These are phyloP conservation scores for Sminthurinus aureus DNA, from an alignment of 2,888 invertebrate species.

Conservation along the genomic window DNA sequence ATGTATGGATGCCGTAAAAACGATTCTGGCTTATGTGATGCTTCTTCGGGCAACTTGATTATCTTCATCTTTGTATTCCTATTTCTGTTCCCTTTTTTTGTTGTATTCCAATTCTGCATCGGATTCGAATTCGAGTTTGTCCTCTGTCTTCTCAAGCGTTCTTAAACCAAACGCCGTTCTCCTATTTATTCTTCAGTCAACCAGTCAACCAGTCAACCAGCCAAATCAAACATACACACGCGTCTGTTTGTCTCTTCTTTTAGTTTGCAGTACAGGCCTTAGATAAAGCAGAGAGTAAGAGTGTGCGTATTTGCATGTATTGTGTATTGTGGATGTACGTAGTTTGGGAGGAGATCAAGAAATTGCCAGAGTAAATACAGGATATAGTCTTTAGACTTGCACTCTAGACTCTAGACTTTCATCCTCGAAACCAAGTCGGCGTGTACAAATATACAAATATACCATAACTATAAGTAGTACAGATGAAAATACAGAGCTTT, in stretches of 20 bases:
- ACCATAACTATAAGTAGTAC: too few species aligned
- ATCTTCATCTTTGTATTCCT: neutral
- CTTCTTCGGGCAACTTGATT: conserved; percentile 23
- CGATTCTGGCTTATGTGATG: conserved; percentile 37
- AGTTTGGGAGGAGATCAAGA: neutral
- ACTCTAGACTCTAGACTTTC: too few species aligned
- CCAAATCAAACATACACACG: too few species aligned
- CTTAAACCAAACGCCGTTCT: conserved; percentile 14
- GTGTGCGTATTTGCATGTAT: neutral
- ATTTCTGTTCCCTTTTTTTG: too few species aligned
- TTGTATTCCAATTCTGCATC: neutral
- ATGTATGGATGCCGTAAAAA: conserved; percentile 41
- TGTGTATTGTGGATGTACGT: too few species aligned
- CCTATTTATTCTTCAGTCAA: conserved; percentile 13
- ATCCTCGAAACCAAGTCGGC: too few species aligned
- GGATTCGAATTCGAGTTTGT: neutral
- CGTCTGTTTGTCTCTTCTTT: neutral
- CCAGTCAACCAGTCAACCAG: too few species aligned
- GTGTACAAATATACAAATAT: too few species aligned
- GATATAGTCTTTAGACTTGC: too few species aligned
- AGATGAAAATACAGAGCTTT: too few species aligned
- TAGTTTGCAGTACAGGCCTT: neutral
- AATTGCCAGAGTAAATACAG: too few species aligned
- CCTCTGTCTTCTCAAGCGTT: neutral
- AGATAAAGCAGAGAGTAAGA: neutral